phyloP scores from a whole-genome alignment of 2,797 vertebrate species.

The Microctenopoma stevenorrisi region DNA sequence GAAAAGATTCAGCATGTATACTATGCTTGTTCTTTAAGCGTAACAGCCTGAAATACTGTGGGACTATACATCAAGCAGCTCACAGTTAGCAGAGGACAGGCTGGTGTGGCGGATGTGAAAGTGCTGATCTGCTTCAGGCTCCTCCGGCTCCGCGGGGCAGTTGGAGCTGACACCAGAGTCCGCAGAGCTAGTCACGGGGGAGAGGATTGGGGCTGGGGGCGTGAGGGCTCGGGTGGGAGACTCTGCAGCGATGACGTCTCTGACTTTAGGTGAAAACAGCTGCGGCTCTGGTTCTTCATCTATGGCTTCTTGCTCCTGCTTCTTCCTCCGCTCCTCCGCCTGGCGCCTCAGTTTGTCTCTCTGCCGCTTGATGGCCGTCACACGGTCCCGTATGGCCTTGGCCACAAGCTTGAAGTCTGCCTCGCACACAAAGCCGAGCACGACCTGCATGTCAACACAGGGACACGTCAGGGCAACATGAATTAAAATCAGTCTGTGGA shows the following conservation, averaged over 20 bases:
- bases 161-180: slow-evolving; percentile 84
- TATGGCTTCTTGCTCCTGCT: slow-evolving; percentile 74
- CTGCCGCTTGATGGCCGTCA: slow-evolving; percentile 91
- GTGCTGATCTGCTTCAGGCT: slow-evolving; percentile 93
- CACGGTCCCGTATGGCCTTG: slow-evolving; percentile 92
- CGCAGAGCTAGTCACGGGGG: slow-evolving; percentile 78
- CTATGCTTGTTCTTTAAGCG: not conserved
- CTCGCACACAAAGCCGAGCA: slow-evolving; percentile 93
- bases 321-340: slow-evolving; percentile 78
- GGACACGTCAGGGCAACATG: slow-evolving; percentile 49
- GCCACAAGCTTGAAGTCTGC: slow-evolving; percentile 95
- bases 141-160: slow-evolving; percentile 89
- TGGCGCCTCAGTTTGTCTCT: slow-evolving; percentile 89
- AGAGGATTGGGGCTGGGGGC: slow-evolving; percentile 37
- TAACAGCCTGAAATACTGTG: not conserved
- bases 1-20: not conserved
- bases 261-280: slow-evolving; percentile 60
- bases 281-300: slow-evolving; percentile 83
- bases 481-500: slow-evolving; percentile 21
- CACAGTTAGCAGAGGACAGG: slow-evolving; percentile 79
- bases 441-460: slow-evolving; percentile 83
- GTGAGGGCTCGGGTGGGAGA: slow-evolving; percentile 34
- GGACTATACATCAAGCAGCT: slow-evolving; percentile 28
- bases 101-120: slow-evolving; percentile 84
- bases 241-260: slow-evolving; percentile 20